Evolutionary conservation across 35 echinoderm and acorn worm genomes (phyloP).

Genomic region (Holothuria glaberrima): DNA sequence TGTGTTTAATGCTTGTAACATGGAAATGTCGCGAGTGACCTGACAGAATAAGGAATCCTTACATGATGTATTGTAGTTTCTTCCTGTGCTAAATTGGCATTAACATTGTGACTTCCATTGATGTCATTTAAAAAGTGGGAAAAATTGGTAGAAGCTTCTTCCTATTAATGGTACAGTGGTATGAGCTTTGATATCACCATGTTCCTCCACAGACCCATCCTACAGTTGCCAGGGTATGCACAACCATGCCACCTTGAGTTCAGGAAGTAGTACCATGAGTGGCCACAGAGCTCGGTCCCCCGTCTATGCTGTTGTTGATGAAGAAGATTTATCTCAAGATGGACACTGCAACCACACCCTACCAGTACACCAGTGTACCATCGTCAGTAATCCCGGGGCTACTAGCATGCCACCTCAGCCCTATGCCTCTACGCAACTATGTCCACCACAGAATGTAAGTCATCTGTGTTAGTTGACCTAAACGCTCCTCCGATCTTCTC

Average conservation of each 20-base stretch:
- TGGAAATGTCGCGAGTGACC: no score
- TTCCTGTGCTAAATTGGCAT: no score
- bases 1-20: no score
- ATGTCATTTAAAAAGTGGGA: no score
- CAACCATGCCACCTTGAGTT: slow-evolving; percentile 43
- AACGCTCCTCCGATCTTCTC: no score
- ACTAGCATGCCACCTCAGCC: slow-evolving; percentile 43
- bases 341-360: slow-evolving; percentile 21
- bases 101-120: no score
- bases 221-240: slow-evolving; percentile 36
- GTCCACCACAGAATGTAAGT: slow-evolving; percentile 54
- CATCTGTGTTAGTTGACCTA: no score
- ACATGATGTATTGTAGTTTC: no score
- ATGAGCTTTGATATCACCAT: background rate
- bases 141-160: background rate
- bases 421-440: slow-evolving; percentile 51
- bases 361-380: slow-evolving; percentile 28
- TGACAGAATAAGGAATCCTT: no score
- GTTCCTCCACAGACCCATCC: background rate
- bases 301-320: slow-evolving; percentile 46
- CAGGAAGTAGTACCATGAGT: slow-evolving; percentile 40
- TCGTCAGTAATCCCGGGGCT: slow-evolving; percentile 15
- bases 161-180: background rate
- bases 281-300: slow-evolving; percentile 41
- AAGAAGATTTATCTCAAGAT: slow-evolving; percentile 26